Evolutionary conservation across 2,888 invertebrate genomes (phyloP).

Genomic region (Leptinotarsa haldemani): DNA sequence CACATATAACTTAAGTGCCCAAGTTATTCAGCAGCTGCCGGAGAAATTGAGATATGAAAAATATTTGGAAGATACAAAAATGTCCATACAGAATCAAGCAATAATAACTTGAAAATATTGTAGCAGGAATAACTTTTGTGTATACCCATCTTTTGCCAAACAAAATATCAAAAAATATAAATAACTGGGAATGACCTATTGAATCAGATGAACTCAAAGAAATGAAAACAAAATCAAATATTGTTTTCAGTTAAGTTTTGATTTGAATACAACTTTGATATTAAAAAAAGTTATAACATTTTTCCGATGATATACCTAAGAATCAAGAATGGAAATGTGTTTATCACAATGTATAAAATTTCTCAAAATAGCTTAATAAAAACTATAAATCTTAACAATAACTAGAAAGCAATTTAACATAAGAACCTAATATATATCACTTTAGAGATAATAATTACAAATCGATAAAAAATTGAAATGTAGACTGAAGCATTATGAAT

Average conservation of each 20-base stretch:
- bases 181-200: no score
- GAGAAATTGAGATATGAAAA: no score
- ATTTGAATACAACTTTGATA: no score
- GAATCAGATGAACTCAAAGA: no score
- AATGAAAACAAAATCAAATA: no score
- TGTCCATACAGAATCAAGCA: no score
- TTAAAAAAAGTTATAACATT: constrained; percentile 14
- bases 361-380: constrained; percentile 23
- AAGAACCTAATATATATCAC: constrained; percentile 34
- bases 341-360: constrained; percentile 34
- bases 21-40: neutral
- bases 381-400: constrained; percentile 32
- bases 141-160: no score
- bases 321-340: constrained; percentile 8
- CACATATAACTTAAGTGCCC: neutral
- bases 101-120: no score
- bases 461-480: neutral
- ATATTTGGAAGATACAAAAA: no score
- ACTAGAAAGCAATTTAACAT: constrained; percentile 27
- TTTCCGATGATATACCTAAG: neutral
- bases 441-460: constrained; percentile 25
- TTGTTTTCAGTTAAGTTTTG: no score
- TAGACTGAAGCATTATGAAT: constrained; percentile 1
- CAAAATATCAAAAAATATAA: no score
- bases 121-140: neutral